Evolutionary conservation across 2,888 invertebrate species (phyloP).

Genomic region (Lingula anatina): DNA sequence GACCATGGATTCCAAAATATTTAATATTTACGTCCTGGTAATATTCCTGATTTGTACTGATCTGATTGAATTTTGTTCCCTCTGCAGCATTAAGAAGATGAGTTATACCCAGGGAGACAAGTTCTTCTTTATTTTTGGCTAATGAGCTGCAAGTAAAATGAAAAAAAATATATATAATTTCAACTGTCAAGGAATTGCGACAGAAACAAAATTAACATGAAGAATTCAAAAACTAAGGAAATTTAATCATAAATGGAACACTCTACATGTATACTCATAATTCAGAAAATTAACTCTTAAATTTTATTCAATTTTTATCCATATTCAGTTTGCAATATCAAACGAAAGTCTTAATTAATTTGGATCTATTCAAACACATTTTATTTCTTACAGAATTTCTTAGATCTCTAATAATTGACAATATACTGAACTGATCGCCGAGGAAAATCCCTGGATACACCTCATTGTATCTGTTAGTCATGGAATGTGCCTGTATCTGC

Average conservation of each 20-base stretch:
- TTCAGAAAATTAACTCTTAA: too few relatives aligned
- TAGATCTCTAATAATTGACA: neutral
- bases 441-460: slow-evolving; percentile 32
- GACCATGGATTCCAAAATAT: slow-evolving; percentile 75
- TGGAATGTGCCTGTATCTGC: slow-evolving; percentile 15
- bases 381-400: neutral
- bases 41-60: slow-evolving; percentile 71
- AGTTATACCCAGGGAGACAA: slow-evolving; percentile 72
- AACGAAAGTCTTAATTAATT: neutral
- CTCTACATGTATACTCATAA: too few relatives aligned
- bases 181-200: neutral
- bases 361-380: neutral
- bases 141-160: slow-evolving; percentile 60
- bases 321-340: neutral
- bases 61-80: slow-evolving; percentile 64
- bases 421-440: slow-evolving; percentile 26
- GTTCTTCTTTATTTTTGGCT: slow-evolving; percentile 71
- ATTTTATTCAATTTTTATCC: too few relatives aligned
- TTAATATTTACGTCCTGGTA: slow-evolving; percentile 67
- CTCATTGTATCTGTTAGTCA: slow-evolving; percentile 28
- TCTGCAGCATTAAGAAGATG: slow-evolving; percentile 83
- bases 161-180: neutral
- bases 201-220: slow-evolving; percentile 4
- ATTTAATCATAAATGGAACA: neutral
- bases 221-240: neutral